A percentile compares a stretch with the other conserved stretches of the same genome.
phyloP scores from a whole-genome alignment of 1,140 invertebrate genomes.

The Hyles vespertilio region DNA sequence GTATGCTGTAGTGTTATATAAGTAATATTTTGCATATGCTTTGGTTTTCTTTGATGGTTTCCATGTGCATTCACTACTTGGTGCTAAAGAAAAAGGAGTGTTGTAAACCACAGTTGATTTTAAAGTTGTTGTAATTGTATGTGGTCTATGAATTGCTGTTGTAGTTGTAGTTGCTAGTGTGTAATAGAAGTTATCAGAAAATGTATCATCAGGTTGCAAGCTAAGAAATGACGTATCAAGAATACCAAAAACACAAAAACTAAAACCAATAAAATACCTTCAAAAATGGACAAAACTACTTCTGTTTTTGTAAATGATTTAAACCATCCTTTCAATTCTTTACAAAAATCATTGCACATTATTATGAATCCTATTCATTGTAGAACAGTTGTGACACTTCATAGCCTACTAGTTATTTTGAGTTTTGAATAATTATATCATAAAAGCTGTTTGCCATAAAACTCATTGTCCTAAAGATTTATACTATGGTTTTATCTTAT shows the following conservation, averaged over 20 bases:
- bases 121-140: background rate
- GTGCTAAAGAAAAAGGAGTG: conserved; percentile 11
- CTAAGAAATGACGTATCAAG: conserved; percentile 48
- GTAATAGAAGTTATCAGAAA: no score
- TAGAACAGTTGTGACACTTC: conserved; percentile 6
- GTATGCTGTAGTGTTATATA: background rate
- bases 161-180: conserved; percentile 1
- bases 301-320: conserved; percentile 55
- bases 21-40: conserved; percentile 6
- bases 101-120: background rate
- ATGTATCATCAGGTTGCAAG: conserved; percentile 16
- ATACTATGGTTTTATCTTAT: no score
- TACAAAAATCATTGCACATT: conserved; percentile 49
- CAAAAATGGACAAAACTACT: conserved; percentile 30
- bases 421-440: background rate
- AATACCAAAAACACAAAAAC: conserved; percentile 47
- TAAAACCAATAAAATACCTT: conserved; percentile 38
- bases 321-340: conserved; percentile 53
- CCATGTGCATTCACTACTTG: conserved; percentile 47
- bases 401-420: conserved; percentile 2
- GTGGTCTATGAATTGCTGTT: background rate
- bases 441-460: no score
- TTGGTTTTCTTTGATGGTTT: conserved; percentile 38
- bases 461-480: no score
- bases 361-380: conserved; percentile 21